Base-by-base conservation (phyloP, 2,797 vertebrate genomes). In the Thunnus albacares region DNA sequence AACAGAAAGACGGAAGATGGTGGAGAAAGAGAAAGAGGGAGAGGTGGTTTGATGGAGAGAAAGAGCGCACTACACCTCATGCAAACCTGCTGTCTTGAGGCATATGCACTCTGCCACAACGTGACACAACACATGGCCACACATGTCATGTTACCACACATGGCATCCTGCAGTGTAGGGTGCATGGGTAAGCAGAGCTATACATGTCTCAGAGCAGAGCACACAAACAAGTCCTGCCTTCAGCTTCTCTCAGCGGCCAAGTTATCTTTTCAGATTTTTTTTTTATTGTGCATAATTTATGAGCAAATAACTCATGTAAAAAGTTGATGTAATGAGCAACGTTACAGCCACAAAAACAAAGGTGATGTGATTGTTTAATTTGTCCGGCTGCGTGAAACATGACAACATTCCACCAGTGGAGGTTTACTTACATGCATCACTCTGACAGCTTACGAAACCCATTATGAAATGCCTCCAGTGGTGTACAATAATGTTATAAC, bases 61-160 rank as follows among this genome's bases (percentile, higher is more conserved):
- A 26, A 57, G n/a, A 64, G 63, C 20, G n/a, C 22, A 43, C 1
- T 65, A 55, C 73, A 80, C 59, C 77, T 81, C 65, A 77, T 65
- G 68, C 56, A 88, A 65, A 87, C 79, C 18, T 91, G 78, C 81
- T 82, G 81, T 75, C 75, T 78, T 56, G 52, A 83, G 62, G 73
- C 86, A 80, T 76, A 83, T 81, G 82, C 75, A 49, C 71, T 24
- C n/a, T 66, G 71, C 75, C 84, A 90, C 80, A 77, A 80, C 17
- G 67, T 85, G 80, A 79, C 82, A 82, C 49, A 80, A 87, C 79
- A 87, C 82, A 86, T 73, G 71, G 84, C 70, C 72, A 58, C 49
- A n/a, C 81, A 87, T 90, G 87, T 84, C 89, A 91, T 70, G 71
- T 85, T 84, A 76, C 56, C 57, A 45, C 81, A 52, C 77, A 79